Evolutionary conservation across 1,140 invertebrate genomes (phyloP), one percentile per base, ranked within the genome.

Genomic region (Panulirus ornatus): DNA sequence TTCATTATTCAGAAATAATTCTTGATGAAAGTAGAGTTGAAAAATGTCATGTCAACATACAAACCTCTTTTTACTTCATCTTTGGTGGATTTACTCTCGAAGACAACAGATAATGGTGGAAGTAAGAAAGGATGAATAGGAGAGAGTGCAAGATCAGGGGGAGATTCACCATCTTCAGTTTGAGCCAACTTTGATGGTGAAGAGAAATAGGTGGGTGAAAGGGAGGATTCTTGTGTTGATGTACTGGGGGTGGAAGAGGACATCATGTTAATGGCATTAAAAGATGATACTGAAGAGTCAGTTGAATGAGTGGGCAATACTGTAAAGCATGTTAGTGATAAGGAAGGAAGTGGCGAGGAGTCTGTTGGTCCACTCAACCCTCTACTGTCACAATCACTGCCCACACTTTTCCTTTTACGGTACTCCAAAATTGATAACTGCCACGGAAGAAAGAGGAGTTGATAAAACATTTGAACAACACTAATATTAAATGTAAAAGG

Each of bases 261-360:
- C 9, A 38, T 38, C n/a, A n/a, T n/a, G n/a, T n/a, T n/a, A n/a
- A n/a, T n/a, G n/a, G n/a, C n/a, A n/a, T n/a, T n/a, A n/a, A n/a
- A n/a, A 40, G 40, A 42, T 14, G 71, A 75, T 30, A 42, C 34
- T 3, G 5, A 75, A 30, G 75, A 51, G 75, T 63, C 58, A 27
- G 58, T 11, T 8, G n/a, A 63, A 63, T 22, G n/a, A 63, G 58
- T 27, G 30, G 58, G 30, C 58, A 63, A 63, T 19, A 27, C 58
- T 63, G 58, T 63, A 27, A 27, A 63, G 30, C 58, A 63, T 19
- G 19, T 6, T 6, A 63, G 58, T 27, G 70, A 75, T 30, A 30
- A 70, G 34, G 71, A 91, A 14, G 94, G 92, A 11, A 94, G 93
- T 54, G 58, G 9, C 94, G 91, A 36, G 92, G 92, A 0, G 93